Evolutionary conservation across 2,888 invertebrate genomes (phyloP).

Genomic region (Uloborus plumipes): DNA sequence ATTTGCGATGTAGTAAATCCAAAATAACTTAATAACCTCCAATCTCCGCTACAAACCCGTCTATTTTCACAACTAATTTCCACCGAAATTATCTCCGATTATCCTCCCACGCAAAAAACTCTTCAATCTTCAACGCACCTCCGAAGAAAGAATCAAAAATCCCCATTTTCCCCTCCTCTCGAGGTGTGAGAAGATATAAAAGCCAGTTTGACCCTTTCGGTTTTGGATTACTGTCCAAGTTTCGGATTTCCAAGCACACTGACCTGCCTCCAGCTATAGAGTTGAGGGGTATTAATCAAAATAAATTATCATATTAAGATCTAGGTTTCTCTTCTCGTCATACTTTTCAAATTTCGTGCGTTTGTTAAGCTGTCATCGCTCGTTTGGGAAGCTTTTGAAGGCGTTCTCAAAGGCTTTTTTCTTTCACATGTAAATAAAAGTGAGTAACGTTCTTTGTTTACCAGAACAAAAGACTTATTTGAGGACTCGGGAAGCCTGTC

Average conservation of each 20-base stretch:
- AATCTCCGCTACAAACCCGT: no score
- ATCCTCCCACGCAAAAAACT: slow-evolving; percentile 12
- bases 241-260: not conserved
- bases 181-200: not conserved
- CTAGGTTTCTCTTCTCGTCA: slow-evolving; percentile 1
- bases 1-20: no score
- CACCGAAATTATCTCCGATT: slow-evolving; percentile 30
- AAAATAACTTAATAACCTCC: no score
- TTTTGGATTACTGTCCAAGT: not conserved
- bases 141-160: not conserved
- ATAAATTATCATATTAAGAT: slow-evolving; percentile 47
- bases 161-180: not conserved
- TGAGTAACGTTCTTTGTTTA: no score
- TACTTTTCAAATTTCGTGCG: no score
- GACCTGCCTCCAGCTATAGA: not conserved
- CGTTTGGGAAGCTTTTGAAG: no score
- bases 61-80: slow-evolving; percentile 20
- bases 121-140: not conserved
- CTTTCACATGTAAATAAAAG: no score
- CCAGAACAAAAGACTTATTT: no score
- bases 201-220: slow-evolving; percentile 1
- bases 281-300: slow-evolving; percentile 24
- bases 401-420: no score
- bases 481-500: no score
- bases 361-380: no score